These are phyloP conservation scores for Bungarus multicinctus DNA, from an alignment of 2,113 vertebrate genomes.

Conservation along the genomic window DNA sequence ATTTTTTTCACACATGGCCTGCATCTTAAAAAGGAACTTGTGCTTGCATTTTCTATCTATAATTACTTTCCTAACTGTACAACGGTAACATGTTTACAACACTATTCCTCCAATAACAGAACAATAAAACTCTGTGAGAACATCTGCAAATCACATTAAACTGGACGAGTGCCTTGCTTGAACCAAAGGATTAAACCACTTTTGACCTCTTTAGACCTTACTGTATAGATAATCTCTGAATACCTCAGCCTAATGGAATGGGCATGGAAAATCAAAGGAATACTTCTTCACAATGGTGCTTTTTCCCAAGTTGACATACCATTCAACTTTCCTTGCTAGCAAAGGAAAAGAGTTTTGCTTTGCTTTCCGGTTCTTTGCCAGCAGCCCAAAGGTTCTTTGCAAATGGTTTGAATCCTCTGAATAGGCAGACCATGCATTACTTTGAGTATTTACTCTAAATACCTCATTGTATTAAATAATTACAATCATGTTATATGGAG, in stretches of 20 bases:
- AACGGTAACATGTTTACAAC: slow-evolving; percentile 56
- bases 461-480: slow-evolving; percentile 98
- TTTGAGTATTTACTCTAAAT: slow-evolving; percentile 97
- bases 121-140: slow-evolving; percentile 79
- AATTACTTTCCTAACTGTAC: slow-evolving; percentile 68
- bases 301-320: slow-evolving; percentile 96
- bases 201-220: slow-evolving; percentile 93
- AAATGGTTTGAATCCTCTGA: slow-evolving; percentile 63
- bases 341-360: slow-evolving; percentile 85
- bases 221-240: slow-evolving; percentile 92
- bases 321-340: slow-evolving; percentile 93
- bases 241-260: slow-evolving; percentile 99
- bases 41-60: slow-evolving; percentile 59
- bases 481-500: slow-evolving; percentile 96
- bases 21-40: slow-evolving; percentile 83
- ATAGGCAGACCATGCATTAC: slow-evolving; percentile 89
- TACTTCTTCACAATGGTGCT: slow-evolving; percentile 97
- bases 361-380: slow-evolving; percentile 84
- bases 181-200: slow-evolving; percentile 99
- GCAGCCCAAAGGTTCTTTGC: slow-evolving; percentile 89
- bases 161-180: slow-evolving; percentile 99
- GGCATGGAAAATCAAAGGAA: slow-evolving; percentile 90
- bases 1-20: slow-evolving; percentile 91
- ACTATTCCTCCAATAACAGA: slow-evolving; percentile 58
- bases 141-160: slow-evolving; percentile 93